These are phyloP conservation scores for Antedon mediterranea DNA, from an alignment of 53 echinoderm and acorn worm genomes.

Conservation along the genomic window DNA sequence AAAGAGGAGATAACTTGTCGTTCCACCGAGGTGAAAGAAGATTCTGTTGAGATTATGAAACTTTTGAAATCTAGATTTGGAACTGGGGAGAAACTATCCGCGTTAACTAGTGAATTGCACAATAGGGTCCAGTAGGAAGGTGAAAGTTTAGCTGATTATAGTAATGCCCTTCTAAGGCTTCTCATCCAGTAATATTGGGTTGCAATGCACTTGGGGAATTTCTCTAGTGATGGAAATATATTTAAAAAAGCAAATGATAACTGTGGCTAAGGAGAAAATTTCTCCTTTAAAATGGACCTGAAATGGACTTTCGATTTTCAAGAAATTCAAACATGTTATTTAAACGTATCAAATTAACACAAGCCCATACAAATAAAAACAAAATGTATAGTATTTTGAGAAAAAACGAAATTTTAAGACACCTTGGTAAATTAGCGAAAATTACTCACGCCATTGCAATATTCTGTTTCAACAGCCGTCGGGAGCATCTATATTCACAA, in stretches of 20 bases:
- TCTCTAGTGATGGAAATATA: background rate
- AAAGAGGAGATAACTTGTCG: background rate
- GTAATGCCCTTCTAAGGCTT: slow-evolving; percentile 5
- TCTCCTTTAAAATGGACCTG: background rate
- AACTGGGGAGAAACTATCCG: background rate
- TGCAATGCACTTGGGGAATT: slow-evolving; percentile 15
- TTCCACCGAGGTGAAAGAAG: background rate
- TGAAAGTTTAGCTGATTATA: slow-evolving; percentile 5
- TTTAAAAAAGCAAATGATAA: background rate
- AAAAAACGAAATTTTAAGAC: no score
- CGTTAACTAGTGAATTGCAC: slow-evolving; percentile 3
- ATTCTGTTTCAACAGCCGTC: no score
- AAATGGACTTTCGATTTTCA: no score
- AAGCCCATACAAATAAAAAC: no score
- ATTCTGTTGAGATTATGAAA: background rate
- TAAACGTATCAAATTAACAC: no score
- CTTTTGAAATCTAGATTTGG: background rate
- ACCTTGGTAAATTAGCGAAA: no score
- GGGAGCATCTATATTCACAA: no score
- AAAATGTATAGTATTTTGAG: no score
- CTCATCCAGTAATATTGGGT: slow-evolving; percentile 13
- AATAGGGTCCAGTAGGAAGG: background rate
- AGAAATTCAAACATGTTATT: no score
- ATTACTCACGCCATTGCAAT: no score
- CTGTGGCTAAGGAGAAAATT: background rate